Evolutionary conservation across 2,113 vertebrate species (phyloP), one percentile per base, ranked within the genome.

Genomic region (Archilochus colubris): DNA sequence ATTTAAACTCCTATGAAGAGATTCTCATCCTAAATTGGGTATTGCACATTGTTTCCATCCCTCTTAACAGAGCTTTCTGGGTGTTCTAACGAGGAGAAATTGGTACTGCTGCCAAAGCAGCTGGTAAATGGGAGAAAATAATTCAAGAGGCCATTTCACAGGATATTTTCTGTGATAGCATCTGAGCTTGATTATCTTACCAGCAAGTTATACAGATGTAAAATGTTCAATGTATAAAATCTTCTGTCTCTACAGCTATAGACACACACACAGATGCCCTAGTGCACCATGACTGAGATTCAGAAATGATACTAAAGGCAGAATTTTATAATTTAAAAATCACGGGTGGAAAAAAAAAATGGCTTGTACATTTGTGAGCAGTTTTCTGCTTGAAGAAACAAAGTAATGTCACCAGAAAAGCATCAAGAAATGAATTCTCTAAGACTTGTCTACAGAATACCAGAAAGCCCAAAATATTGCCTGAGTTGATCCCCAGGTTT

Each of bases 151-250:
- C 53, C 30, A 78, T 75, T 93, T 68, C 18, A 66, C 19, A 54
- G 44, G 64, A 18, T 74, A 88, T 93, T 91, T 93, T 89, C 75
- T 73, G 46, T 75, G 28, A 83, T 53, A 81, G 72, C 85, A 88
- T 93, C 40, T 94, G 91, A 82, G 57, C 57, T 46, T 72, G 33
- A 88, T 88, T 89, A 75, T 33, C 44, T 64, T 69, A 93, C 22
- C 61, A 85, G 33, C 15, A 93, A 78, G 84, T 84, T 95, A 67
- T 76, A 67, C 55, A 91, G 33, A 67, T 44, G 57, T 50, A 79
- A 89, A 75, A 50, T 28, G 21, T 43, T 83, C 61, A 46, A 16
- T 18, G 12, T 81, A 33, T 28, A 69, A 86, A 88, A 44, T 14
- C 15, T 10, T 66, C 36, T 79, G 23, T 83, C 61, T 67, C 14